These are phyloP conservation scores for Aramus guarauna DNA, from an alignment of 2,113 vertebrate genomes.

Conservation along the genomic window DNA sequence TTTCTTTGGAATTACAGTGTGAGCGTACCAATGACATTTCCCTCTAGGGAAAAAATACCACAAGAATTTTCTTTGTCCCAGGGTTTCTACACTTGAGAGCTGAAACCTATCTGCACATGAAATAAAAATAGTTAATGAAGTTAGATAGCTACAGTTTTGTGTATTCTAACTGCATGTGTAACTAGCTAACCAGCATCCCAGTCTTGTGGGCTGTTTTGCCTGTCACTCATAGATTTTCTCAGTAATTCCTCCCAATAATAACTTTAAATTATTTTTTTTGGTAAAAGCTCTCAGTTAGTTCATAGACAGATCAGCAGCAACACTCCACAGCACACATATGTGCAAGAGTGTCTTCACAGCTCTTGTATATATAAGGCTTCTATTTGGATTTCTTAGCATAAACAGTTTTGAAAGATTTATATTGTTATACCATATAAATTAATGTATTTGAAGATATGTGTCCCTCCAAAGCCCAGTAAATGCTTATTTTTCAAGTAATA, in stretches of 20 bases:
- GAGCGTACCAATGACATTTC: not conserved
- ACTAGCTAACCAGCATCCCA: not conserved
- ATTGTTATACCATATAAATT: not conserved
- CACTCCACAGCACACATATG: not conserved
- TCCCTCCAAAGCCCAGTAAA: not conserved
- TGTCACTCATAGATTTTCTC: not conserved
- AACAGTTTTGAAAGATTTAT: slow-evolving; percentile 26
- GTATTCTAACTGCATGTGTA: not conserved
- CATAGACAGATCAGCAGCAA: not conserved
- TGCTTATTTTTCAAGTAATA: not conserved
- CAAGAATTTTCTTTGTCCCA: not conserved
- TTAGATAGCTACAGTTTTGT: not conserved
- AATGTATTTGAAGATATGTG: not conserved
- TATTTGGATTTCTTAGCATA: slow-evolving; percentile 4
- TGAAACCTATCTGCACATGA: not conserved
- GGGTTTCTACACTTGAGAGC: not conserved
- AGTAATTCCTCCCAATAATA: not conserved
- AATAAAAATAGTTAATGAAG: not conserved
- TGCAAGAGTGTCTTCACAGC: not conserved
- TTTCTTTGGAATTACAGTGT: not conserved
- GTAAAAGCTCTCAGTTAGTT: not conserved
- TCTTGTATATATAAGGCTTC: slow-evolving; percentile 1
- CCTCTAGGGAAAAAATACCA: not conserved
- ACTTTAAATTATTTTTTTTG: not conserved
- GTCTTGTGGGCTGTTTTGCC: not conserved